Base-by-base conservation (phyloP, 2,113 vertebrate genomes). In the Spilogale gracilis region DNA sequence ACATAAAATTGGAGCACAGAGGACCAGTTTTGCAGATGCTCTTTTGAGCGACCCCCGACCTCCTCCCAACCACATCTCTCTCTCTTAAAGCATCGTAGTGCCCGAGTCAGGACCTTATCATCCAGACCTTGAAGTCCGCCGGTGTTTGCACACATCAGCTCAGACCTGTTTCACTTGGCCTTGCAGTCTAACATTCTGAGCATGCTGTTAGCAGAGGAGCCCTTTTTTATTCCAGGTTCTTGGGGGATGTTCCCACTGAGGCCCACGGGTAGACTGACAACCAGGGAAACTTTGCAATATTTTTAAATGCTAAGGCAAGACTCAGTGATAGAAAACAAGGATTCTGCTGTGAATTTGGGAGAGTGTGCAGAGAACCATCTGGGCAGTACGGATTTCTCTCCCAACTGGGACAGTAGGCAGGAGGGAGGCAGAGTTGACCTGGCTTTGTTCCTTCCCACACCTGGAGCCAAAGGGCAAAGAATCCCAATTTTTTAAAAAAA, bases 51-150 rank as follows among this genome's bases (percentile, higher is more conserved):
- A 23, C 9, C 9, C 30, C 63, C 32, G 16, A 5, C n/a, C 23
- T 76, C 60, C 60, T 23, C 30, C 27, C 32, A 2, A 50, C 10
- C 25, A 4, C 10, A 0, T 2, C 4, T 23, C 32, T 78, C 38
- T n/a, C 43, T 21, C 25, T 78, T 9, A 63, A 30, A 25, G 11
- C 7, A 0, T 3, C 13, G 6, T 6, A 60, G 61, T 21, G 7
- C 25, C 61, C 5, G 20, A 25, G 91, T 1, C 20, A 5, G 17
- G 45, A 3, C 61, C 32, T 52, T 9, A 9, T 7, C 43, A 27
- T 7, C 4, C 9, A 63, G 45, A 20, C 6, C 21, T 10, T 0
- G 13, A 9, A 3, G 16, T 17, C 38, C 2, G 4, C 54, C 23
- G 18, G 50, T 8, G 60, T 60, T 21, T n/a, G n/a, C 32, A 4